Percentiles rank a stretch among this genome's conserved stretches.
These are phyloP conservation scores for Parnassius mnemosyne DNA, from an alignment of 2,888 invertebrate species.

Conservation along the genomic window DNA sequence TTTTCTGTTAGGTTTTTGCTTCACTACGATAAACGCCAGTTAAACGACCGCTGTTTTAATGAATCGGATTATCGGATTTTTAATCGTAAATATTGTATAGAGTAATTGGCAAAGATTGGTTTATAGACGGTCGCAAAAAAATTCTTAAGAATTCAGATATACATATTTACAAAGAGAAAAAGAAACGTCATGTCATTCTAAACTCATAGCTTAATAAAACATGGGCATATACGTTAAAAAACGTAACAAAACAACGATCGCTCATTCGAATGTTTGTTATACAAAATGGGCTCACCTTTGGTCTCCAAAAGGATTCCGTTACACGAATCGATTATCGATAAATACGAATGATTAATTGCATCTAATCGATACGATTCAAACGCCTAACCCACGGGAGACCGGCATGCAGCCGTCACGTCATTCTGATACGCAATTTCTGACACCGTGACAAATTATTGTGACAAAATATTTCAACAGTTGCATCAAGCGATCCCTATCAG, in stretches of 20 bases:
- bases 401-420: slow-evolving; percentile 50
- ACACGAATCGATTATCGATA: slow-evolving; percentile 61
- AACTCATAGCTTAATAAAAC: slow-evolving; percentile 11
- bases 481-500: slow-evolving; percentile 54
- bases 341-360: slow-evolving; percentile 67
- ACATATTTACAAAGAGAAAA: not conserved
- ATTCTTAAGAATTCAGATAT: too few relatives aligned
- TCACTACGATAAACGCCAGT: not conserved
- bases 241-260: slow-evolving; percentile 33
- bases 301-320: slow-evolving; percentile 64
- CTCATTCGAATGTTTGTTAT: slow-evolving; percentile 63
- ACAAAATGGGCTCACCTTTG: slow-evolving; percentile 61
- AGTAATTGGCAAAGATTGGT: too few relatives aligned
- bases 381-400: slow-evolving; percentile 54
- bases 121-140: too few relatives aligned
- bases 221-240: slow-evolving; percentile 20
- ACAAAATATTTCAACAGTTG: slow-evolving; percentile 80
- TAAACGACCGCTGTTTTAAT: not conserved
- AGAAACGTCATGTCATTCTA: slow-evolving; percentile 6
- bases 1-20: not conserved
- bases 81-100: too few relatives aligned
- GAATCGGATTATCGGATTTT: too few relatives aligned
- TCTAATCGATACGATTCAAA: slow-evolving; percentile 73
- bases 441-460: slow-evolving; percentile 79
- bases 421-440: slow-evolving; percentile 67